Conservation (phyloP, 2,888 invertebrate species). For the Phorcus lineatus region DNA sequence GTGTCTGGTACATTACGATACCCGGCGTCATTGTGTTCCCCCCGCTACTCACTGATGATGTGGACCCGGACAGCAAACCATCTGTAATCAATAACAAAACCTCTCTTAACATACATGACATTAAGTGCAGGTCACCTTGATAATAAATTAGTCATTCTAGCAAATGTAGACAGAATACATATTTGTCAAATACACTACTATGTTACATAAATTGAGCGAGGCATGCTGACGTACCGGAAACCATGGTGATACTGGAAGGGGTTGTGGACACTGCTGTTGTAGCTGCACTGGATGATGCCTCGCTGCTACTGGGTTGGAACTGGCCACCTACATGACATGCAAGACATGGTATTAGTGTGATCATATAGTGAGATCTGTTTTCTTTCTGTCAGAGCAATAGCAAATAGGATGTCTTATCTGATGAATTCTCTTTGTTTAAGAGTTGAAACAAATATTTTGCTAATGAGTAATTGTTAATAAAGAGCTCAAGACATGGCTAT, state of each 20-base stretch:
- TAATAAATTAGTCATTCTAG: too few relatives aligned
- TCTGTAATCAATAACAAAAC: background rate
- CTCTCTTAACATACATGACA: too few relatives aligned
- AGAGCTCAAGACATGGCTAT: too few relatives aligned
- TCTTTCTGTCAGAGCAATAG: background rate
- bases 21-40: slow-evolving; percentile 60
- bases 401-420: too few relatives aligned
- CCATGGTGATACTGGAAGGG: slow-evolving; percentile 37
- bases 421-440: too few relatives aligned
- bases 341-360: background rate
- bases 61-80: slow-evolving; percentile 11
- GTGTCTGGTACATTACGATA: slow-evolving; percentile 75
- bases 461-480: too few relatives aligned
- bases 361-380: background rate
- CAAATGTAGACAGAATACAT: too few relatives aligned
- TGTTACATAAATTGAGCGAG: too few relatives aligned
- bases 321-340: background rate
- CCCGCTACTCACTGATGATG: background rate
- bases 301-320: background rate
- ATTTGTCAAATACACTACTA: too few relatives aligned
- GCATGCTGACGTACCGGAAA: background rate
- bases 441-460: too few relatives aligned
- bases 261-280: background rate
- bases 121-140: too few relatives aligned
- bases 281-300: background rate